Evolutionary conservation across 2,113 vertebrate genomes (phyloP), one percentile per base, ranked within the genome.

Genomic region (Podarcis raffonei): DNA sequence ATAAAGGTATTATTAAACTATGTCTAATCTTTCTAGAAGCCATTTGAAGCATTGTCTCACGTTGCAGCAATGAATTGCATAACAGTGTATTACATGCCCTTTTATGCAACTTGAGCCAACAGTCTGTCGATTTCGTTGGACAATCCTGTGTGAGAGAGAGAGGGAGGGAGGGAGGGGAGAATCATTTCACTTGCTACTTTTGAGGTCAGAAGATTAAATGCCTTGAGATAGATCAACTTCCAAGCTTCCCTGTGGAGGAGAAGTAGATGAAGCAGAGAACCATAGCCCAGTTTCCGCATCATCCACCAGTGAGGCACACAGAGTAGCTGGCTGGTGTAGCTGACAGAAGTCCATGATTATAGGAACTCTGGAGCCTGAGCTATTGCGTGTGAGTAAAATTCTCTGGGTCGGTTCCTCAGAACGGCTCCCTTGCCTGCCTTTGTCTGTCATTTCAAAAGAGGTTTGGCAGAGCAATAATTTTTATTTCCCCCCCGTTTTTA

Each of bases 371-470:
- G 89, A 88, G 66, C 76, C 65, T 74, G 81, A 92, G 92, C 80
- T 79, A 83, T 93, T 15, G 82, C 85, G 84, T 96, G 93, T 92
- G 92, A 92, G 90, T 90, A 90, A 92, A 91, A 90, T 94, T 93
- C 90, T 93, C 88, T 81, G 90, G 37, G 81, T 94, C 94, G 91
- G 87, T 94, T 96, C 94, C 92, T 96, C 94, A 94, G 93, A 95
- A 94, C 89, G 87, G 93, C 90, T 93, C 90, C 95, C 94, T 96
- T 92, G 93, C 89, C 81, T 89, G 92, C 90, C 89, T 96, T 96
- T 96, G 93, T 96, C 92, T 90, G 90, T 85, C 77, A 90, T 95
- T 96, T 96, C 95, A 95, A 95, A 96, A 96, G 95, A 83, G 1
- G 85, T 89, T 94, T 95, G 88, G 89, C 89, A 92, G 94, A 91